Conservation (phyloP, 1,140 invertebrate genomes). For the Schlechtendalia chinensis region DNA sequence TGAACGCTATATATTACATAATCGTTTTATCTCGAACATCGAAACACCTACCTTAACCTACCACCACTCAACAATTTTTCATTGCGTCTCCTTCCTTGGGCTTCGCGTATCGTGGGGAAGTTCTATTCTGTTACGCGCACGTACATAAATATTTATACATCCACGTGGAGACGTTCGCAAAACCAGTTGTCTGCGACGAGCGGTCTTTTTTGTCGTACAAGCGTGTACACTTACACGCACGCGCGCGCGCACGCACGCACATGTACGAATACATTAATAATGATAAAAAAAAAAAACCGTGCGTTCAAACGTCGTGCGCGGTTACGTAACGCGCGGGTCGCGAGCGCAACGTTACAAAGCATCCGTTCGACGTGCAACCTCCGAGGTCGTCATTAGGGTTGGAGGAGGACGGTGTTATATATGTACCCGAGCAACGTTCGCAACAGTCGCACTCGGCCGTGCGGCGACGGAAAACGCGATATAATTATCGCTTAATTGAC, state of each 20-base stretch:
- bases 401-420: neutral
- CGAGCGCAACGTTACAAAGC: no score
- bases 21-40: no score
- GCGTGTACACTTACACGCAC: no score
- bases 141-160: neutral
- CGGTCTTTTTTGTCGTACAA: neutral
- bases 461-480: neutral
- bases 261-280: neutral
- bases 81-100: no score
- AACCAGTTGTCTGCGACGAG: neutral
- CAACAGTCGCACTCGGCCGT: neutral
- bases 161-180: neutral
- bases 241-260: no score
- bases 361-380: neutral
- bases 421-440: no score
- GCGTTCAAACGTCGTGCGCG: slow-evolving; percentile 28
- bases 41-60: no score
- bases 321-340: slow-evolving; percentile 3
- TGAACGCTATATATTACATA: no score
- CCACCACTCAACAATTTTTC: no score
- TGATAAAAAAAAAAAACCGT: neutral
- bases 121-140: no score
- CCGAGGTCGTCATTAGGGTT: slow-evolving; percentile 14
- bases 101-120: no score
- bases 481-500: slow-evolving; percentile 45